Evolutionary conservation across 2,888 invertebrate genomes (phyloP).

Genomic region (Xylota segnis): DNA sequence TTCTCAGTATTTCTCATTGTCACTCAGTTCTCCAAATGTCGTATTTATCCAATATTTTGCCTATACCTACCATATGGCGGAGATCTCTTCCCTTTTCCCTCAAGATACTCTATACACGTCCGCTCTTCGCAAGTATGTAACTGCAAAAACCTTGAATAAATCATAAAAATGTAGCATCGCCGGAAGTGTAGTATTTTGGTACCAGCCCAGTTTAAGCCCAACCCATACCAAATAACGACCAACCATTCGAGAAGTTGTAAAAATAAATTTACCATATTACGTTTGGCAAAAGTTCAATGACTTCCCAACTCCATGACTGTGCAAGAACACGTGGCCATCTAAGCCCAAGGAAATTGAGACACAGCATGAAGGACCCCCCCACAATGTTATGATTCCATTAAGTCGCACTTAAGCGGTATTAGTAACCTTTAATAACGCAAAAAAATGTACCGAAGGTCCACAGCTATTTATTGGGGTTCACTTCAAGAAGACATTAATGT

Average conservation of each 20-base stretch:
- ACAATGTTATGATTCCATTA: not conserved
- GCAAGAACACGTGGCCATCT: not conserved
- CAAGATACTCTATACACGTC: no score
- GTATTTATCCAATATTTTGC: no score
- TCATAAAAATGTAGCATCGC: no score
- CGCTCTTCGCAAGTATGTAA: no score
- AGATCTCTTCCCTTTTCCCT: no score
- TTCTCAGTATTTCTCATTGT: no score
- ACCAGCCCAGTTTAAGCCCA: no score
- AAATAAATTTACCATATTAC: not conserved
- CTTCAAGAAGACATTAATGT: not conserved
- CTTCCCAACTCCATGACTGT: not conserved
- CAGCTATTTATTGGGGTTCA: not conserved
- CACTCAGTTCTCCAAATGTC: no score
- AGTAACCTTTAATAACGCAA: not conserved
- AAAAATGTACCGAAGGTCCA: not conserved
- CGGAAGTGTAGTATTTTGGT: no score
- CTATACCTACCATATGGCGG: no score
- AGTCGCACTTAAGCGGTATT: not conserved
- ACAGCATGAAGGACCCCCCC: not conserved
- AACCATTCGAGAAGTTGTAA: not conserved
- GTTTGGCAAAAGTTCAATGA: not conserved
- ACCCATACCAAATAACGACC: not conserved
- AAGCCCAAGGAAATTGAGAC: not conserved
- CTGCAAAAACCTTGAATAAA: no score